These are phyloP conservation scores for Scomber scombrus DNA, from an alignment of 2,113 vertebrate species.

Conservation along the genomic window DNA sequence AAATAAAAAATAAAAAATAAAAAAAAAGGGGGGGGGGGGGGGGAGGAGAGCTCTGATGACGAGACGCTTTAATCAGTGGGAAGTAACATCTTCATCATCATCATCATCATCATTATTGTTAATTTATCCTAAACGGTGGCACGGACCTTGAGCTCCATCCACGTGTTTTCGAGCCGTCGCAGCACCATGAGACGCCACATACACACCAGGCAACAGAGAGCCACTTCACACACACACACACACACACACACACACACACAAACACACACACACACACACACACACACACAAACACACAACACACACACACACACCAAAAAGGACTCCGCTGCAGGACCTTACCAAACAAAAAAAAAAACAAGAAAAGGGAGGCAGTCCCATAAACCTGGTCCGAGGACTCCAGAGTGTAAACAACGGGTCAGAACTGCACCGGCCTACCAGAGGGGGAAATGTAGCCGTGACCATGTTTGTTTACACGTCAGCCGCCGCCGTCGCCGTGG, in stretches of 20 bases:
- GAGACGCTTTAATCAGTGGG: not conserved
- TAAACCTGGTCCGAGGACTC: slow-evolving; percentile 67
- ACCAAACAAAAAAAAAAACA: too few relatives aligned
- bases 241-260: slow-evolving; percentile 32
- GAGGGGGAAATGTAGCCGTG: slow-evolving; percentile 64
- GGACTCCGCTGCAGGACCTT: slow-evolving; percentile 68
- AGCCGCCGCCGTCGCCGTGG: slow-evolving; percentile 4
- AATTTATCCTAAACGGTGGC: slow-evolving; percentile 16
- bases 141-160: slow-evolving; percentile 48
- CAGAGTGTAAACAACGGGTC: slow-evolving; percentile 80
- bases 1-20: too few relatives aligned
- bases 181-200: slow-evolving; percentile 70
- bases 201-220: slow-evolving; percentile 63
- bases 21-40: too few relatives aligned
- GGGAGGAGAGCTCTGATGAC: slow-evolving; percentile 11
- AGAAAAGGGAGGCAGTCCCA: slow-evolving; percentile 51
- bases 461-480: slow-evolving; percentile 64
- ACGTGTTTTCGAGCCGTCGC: slow-evolving; percentile 31
- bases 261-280: slow-evolving; percentile 34
- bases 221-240: slow-evolving; percentile 43
- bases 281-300: slow-evolving; percentile 51
- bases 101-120: not conserved
- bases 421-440: slow-evolving; percentile 69
- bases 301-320: slow-evolving; percentile 51
- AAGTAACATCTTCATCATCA: not conserved